Percentiles rank a stretch among this genome's conserved stretches.
Conservation (phyloP, 1,140 invertebrate genomes). For the Ridgeia piscesae region DNA sequence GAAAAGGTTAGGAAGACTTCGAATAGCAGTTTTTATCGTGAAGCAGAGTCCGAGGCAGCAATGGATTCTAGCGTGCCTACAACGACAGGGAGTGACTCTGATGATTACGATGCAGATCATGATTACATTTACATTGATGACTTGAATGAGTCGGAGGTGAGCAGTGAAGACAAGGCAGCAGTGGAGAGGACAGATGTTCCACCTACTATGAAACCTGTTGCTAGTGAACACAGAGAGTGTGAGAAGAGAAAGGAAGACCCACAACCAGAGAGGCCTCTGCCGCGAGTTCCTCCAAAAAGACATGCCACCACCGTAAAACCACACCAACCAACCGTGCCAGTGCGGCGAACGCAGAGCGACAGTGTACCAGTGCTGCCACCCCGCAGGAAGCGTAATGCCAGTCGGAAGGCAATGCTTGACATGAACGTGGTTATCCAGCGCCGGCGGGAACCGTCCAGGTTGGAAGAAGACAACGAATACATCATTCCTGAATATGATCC, state of each 20-base stretch:
- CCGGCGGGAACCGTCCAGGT: neutral
- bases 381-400: neutral
- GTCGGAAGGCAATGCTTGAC: neutral
- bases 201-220: neutral
- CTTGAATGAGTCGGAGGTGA: neutral
- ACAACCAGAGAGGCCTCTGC: neutral
- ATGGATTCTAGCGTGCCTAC: neutral
- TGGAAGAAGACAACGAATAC: neutral
- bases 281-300: neutral
- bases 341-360: neutral
- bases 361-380: neutral
- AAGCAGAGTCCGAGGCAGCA: neutral
- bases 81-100: neutral
- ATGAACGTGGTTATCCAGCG: neutral
- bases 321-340: neutral
- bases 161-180: neutral
- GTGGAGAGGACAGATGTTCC: neutral
- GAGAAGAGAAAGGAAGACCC: neutral
- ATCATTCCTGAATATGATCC: neutral
- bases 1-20: neutral
- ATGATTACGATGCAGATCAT: neutral
- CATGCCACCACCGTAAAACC: neutral
- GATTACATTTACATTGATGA: neutral
- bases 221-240: neutral
- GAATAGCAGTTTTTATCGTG: neutral